phyloP scores from a whole-genome alignment of 2,888 invertebrate species.

The Cantharis nigra region DNA sequence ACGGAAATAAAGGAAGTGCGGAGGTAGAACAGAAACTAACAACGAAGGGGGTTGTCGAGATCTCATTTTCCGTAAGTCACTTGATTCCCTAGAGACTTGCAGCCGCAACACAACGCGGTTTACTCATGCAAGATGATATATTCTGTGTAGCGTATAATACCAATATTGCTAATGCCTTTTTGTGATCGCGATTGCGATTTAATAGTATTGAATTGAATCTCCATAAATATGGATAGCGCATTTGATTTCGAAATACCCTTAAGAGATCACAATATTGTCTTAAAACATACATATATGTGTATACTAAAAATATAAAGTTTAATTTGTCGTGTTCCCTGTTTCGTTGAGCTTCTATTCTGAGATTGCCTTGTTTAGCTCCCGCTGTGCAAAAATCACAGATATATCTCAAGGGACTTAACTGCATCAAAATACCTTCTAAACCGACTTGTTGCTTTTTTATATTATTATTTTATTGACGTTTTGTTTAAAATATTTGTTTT shows the following conservation, averaged over 20 bases:
- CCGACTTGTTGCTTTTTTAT: slow-evolving; percentile 33
- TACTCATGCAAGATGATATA: slow-evolving; percentile 48
- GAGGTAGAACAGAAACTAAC: slow-evolving; percentile 37
- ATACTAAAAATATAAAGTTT: slow-evolving; percentile 38
- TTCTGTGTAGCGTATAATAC: slow-evolving; percentile 43
- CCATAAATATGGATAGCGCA: slow-evolving; percentile 22
- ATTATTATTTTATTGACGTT: slow-evolving; percentile 16
- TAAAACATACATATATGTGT: slow-evolving; percentile 33
- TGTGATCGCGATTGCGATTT: slow-evolving; percentile 37
- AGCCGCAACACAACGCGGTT: slow-evolving; percentile 47
- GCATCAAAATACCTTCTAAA: slow-evolving; percentile 35
- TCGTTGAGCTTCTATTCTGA: slow-evolving; percentile 36
- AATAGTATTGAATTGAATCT: slow-evolving; percentile 40
- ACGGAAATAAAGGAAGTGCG: slow-evolving; percentile 41
- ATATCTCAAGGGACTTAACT: slow-evolving; percentile 35
- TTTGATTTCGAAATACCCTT: neutral
- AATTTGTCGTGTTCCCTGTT: slow-evolving; percentile 40
- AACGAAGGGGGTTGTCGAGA: slow-evolving; percentile 41
- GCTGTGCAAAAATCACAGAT: slow-evolving; percentile 39
- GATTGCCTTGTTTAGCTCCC: slow-evolving; percentile 40
- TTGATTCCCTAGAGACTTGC: slow-evolving; percentile 43
- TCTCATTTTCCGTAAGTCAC: slow-evolving; percentile 49
- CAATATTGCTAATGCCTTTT: slow-evolving; percentile 43
- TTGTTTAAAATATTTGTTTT: neutral
- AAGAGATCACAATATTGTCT: neutral